Conservation (phyloP, 2,113 vertebrate species). For the Gulo gulo region DNA sequence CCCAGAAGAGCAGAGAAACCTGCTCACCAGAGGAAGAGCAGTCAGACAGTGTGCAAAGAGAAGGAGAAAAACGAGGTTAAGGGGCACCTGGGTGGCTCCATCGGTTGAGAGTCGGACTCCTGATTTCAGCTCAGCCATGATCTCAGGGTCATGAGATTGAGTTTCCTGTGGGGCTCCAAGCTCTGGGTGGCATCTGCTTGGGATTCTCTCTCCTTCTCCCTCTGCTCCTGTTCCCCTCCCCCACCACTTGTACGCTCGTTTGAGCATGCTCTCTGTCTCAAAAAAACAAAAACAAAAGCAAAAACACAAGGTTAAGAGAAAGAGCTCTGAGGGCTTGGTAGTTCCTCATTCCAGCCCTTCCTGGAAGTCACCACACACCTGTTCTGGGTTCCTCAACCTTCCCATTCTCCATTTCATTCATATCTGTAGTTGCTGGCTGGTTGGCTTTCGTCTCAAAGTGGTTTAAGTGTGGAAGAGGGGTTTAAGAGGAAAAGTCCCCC, state of each 20-base stretch:
- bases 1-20: background rate
- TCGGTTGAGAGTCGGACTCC: background rate
- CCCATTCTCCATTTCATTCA: background rate
- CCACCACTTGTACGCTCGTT: background rate
- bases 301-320: background rate
- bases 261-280: background rate
- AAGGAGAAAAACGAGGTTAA: background rate
- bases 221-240: too few species aligned
- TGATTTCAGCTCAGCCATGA: background rate
- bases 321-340: background rate
- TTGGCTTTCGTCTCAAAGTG: background rate
- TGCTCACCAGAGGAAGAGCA: background rate
- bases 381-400: background rate
- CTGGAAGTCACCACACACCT: accelerated
- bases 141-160: background rate
- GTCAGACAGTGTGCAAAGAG: background rate
- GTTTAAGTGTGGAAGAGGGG: background rate
- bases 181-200: background rate
- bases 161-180: background rate
- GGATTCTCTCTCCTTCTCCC: background rate
- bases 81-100: background rate
- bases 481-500: background rate
- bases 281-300: background rate
- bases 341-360: background rate
- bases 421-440: background rate